phyloP scores from a whole-genome alignment of 2,797 vertebrate genomes.

The Cichlasoma orientale region DNA sequence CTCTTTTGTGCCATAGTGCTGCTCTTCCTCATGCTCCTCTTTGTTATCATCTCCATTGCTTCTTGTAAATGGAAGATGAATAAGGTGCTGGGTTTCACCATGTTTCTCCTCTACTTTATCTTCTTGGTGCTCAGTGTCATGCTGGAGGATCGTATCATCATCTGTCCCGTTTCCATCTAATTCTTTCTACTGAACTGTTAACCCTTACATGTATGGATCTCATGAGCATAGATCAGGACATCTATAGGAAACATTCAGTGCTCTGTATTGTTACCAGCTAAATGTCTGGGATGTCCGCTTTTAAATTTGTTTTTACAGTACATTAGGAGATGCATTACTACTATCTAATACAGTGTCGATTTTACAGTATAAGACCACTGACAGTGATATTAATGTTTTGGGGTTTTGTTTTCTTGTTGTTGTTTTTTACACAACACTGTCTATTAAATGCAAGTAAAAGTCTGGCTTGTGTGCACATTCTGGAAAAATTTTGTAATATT shows the following conservation, averaged over 20 bases:
- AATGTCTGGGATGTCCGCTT: conserved; percentile 21
- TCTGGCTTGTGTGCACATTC: conserved; percentile 8
- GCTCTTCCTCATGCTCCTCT: conserved; percentile 97
- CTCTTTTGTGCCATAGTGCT: conserved; percentile 97
- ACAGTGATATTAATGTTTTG: neutral
- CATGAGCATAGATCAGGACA: conserved; percentile 8
- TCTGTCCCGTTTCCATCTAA: conserved; percentile 92
- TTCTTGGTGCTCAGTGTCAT: conserved; percentile 96
- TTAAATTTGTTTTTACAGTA: neutral
- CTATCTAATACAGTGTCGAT: conserved; percentile 4
- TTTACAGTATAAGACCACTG: neutral
- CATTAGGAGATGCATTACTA: neutral
- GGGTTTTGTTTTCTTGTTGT: too few species aligned
- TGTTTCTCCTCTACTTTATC: conserved; percentile 96
- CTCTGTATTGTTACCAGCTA: conserved; percentile 27
- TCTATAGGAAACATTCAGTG: conserved; percentile 24
- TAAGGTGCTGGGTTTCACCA: conserved; percentile 89
- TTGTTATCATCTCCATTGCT: conserved; percentile 94
- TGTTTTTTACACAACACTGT: conserved; percentile 24
- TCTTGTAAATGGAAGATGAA: conserved; percentile 96
- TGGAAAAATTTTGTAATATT: conserved; percentile 29
- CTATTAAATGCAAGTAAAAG: neutral
- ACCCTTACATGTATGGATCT: neutral
- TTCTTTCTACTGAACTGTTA: conserved; percentile 6
- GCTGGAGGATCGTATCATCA: conserved; percentile 93